Conservation (phyloP, 2,797 vertebrate species). For the Sciurus vulgaris region DNA sequence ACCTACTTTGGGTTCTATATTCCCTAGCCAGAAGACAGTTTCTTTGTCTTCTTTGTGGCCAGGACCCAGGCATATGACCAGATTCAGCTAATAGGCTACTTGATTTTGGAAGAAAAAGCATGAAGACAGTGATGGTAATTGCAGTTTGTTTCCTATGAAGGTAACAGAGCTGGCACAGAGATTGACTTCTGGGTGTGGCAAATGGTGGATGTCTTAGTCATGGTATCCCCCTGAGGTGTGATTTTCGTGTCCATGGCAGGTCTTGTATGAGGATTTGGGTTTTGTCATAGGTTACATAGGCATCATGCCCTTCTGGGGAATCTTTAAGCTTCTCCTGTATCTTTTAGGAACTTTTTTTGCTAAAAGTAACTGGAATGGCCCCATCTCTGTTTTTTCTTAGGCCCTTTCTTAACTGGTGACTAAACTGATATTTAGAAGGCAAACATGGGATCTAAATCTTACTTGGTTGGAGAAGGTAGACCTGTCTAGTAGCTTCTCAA, state of each 20-base stretch:
- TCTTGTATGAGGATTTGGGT: neutral
- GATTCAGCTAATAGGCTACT: constrained; percentile 6
- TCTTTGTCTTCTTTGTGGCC: constrained; percentile 32
- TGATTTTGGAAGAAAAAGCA: constrained; percentile 21
- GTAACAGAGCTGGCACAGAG: neutral
- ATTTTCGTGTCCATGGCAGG: neutral
- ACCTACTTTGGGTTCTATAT: neutral
- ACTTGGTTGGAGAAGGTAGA: neutral
- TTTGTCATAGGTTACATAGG: neutral
- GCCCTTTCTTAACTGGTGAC: constrained; percentile 16
- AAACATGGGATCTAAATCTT: constrained; percentile 12
- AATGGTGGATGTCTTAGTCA: neutral
- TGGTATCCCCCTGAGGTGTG: neutral
- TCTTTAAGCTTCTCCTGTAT: neutral
- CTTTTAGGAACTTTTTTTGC: constrained; percentile 28
- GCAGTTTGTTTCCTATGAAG: neutral
- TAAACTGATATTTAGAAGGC: constrained; percentile 42
- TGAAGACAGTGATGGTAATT: neutral
- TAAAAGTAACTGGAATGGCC: neutral
- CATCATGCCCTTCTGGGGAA: neutral
- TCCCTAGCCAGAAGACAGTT: neutral
- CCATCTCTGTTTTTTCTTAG: neutral
- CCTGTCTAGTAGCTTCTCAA: neutral
- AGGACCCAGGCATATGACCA: neutral
- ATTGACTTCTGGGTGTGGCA: neutral